These are phyloP conservation scores for Sebastes fasciatus DNA, from an alignment of 2,113 vertebrate species.

Conservation along the genomic window DNA sequence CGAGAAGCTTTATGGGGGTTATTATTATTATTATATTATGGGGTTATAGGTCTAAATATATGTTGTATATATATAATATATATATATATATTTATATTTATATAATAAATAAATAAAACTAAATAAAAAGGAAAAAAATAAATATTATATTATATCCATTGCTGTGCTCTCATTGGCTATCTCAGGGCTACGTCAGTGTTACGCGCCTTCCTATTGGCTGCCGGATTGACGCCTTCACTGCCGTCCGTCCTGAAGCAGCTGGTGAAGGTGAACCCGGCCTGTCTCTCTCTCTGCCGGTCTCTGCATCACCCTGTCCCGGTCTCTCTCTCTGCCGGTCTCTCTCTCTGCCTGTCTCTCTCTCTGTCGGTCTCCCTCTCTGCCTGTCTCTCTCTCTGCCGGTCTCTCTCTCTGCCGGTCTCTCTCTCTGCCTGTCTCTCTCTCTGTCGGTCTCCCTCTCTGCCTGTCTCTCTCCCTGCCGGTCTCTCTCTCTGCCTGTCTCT, in stretches of 20 bases:
- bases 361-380: no score
- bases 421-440: no score
- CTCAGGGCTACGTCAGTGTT: not conserved
- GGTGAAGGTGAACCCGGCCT: conserved; percentile 72
- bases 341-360: no score
- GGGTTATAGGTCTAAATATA: not conserved
- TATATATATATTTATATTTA: not conserved
- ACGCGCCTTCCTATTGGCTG: conserved; percentile 61
- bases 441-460: no score
- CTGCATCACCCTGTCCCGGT: no score
- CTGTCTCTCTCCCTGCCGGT: no score
- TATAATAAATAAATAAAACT: not conserved
- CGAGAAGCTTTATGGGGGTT: no score
- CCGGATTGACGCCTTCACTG: not conserved
- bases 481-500: no score
- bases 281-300: not conserved
- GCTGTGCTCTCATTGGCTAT: conserved; percentile 56
- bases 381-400: no score
- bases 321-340: no score
- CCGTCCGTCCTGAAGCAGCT: not conserved
- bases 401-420: no score
- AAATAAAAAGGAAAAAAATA: not conserved
- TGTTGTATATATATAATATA: not conserved
- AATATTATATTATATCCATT: not conserved
- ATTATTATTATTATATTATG: no score